Evolutionary conservation across 2,113 vertebrate genomes (phyloP), one percentile per base, ranked within the genome.

Genomic region (Amphilophus citrinellus): DNA sequence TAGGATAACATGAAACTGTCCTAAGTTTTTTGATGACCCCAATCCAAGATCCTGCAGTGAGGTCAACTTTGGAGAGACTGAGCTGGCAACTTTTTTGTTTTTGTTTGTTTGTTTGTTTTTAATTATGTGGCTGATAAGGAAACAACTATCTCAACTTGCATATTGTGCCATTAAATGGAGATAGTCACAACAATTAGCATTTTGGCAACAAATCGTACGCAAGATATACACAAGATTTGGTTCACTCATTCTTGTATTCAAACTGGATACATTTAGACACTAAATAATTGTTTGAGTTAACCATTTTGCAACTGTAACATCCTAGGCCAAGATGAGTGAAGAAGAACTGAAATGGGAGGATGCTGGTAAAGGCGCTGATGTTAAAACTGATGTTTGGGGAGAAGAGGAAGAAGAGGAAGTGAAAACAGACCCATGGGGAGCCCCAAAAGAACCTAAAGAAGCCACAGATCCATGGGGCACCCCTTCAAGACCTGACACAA

Each of bases 261-360:
- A 57, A n/a, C 9, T 3, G 1, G 1, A 57, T n/a, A n/a, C 18
- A 9, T 5, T 57, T n/a, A n/a, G 9, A 57, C 2, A 1, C 50
- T 57, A 10, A 10, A n/a, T 57, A 57, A 32, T 56, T 73, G 18
- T 61, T 56, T 75, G 3, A 50, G 10, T 65, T 85, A 5, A 57
- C 7, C 1, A 30, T n/a, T 61, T 30, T 68, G 14, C 24, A 20
- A 30, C n/a, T 75, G 5, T 71, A 4, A 7, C 77, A 18, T 85
- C 10, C 57, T 91, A 97, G 97, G 96, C 95, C 87, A 95, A 93
- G 68, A 1, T 95, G 92, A 92, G 77, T 42, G 93, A 95, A 17
- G 95, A 95, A 0, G 95, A 95, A 79, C 39, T 95, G n/a, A 18
- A 93, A 79, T 95, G 95, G 95, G 95, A 95, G 63, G 95, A 95